Evolutionary conservation across 2,113 vertebrate species (phyloP), one percentile per base, ranked within the genome.

Genomic region (Paradoxurus hermaphroditus): DNA sequence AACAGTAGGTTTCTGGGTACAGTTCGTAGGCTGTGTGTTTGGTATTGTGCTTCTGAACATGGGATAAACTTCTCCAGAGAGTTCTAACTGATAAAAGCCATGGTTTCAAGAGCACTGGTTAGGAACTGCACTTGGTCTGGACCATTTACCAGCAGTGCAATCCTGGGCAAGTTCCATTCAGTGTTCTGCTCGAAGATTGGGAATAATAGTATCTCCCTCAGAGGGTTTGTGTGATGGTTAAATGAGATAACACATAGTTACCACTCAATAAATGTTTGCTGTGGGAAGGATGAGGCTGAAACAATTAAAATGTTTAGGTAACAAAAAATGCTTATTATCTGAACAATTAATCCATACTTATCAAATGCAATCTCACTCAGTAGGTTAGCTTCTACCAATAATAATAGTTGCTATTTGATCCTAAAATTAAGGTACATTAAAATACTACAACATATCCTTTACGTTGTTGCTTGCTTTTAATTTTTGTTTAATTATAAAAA

Each of bases 401-500:
- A 44, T 67, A 75, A 46, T 46, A 53, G 49, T 90, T 92, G 63
- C 56, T 70, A 31, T 84, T 90, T 65, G 23, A 87, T 21, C 6
- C 34, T 94, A 25, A 70, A 92, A 84, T 34, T 82, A 87, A 84
- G 10, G 9, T 44, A 21, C 19, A 63, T n/a, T 94, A 14, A 90
- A 92, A 92, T 72, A 83, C 12, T 75, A 62, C 21, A 4, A 15
- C 14, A 29, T 63, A 2, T 77, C 12, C 11, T 84, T 85, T 51
- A 75, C 56, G 46, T 46, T 73, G 27, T 36, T 84, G 62, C 25
- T 93, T 84, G 15, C 12, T 84, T 56, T 53, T 68, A 41, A 39
- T 25, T 87, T 96, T 85, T 83, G 1, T 51, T 90, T 78, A 94
- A 79, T 86, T 82, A 72, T 82, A 86, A 89, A 65, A 92, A 44